A percentile compares a stretch with the other conserved stretches of the same genome.
Evolutionary conservation across 2,888 invertebrate genomes (phyloP).

Genomic region (Drosophila macrospina): DNA sequence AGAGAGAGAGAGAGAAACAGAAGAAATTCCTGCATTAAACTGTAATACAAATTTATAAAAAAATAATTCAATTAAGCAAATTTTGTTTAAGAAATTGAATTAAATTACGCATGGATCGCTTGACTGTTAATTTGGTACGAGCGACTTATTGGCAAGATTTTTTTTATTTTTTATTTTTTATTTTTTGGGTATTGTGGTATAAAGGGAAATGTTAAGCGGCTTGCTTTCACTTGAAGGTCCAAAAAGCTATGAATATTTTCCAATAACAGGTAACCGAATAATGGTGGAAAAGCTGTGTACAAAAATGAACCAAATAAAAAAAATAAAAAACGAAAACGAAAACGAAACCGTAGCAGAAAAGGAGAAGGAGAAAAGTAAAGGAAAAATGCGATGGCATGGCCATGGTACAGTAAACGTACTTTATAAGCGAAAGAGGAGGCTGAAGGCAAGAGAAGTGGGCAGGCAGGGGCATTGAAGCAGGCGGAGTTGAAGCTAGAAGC

Average conservation of each 20-base stretch:
- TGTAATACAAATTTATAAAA: too few relatives aligned
- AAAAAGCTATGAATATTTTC: constrained; percentile 42
- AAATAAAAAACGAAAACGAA: too few relatives aligned
- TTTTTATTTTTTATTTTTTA: not conserved
- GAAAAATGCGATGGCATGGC: constrained; percentile 16
- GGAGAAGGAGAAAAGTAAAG: constrained; percentile 9
- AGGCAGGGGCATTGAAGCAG: not conserved
- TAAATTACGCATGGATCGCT: constrained; percentile 3
- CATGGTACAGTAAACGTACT: constrained; percentile 22
- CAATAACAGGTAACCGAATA: constrained; percentile 34
- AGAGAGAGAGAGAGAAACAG: too few relatives aligned
- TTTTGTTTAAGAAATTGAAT: not conserved
- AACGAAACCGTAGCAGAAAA: too few relatives aligned
- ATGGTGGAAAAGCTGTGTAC: constrained; percentile 24
- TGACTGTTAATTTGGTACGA: constrained; percentile 1
- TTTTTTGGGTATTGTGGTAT: too few relatives aligned
- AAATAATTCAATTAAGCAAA: not conserved
- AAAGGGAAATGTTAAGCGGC: constrained; percentile 27
- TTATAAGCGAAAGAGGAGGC: constrained; percentile 31
- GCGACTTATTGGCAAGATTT: constrained; percentile 3
- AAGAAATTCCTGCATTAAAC: too few relatives aligned
- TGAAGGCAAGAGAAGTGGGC: constrained; percentile 1
- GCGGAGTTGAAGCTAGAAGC: constrained; percentile 1
- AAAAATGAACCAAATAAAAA: constrained; percentile 2
- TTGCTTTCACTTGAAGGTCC: constrained; percentile 26